Percentiles rank a stretch among this genome's conserved stretches.
These are phyloP conservation scores for Xenops minutus DNA, from an alignment of 2,797 vertebrate genomes.

Conservation along the genomic window DNA sequence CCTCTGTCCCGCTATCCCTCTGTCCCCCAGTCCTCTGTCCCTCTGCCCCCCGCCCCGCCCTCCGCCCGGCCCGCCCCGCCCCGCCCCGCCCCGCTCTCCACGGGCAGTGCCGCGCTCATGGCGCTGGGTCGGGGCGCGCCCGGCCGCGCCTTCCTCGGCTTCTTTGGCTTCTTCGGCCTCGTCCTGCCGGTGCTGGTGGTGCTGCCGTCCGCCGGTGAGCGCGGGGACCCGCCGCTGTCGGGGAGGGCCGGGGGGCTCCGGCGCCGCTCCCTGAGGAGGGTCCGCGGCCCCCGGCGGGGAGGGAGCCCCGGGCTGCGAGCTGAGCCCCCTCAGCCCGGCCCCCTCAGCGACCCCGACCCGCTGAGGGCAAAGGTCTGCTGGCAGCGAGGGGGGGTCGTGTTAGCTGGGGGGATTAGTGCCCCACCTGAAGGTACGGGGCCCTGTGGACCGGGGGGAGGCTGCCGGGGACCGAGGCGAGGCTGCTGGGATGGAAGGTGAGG, in stretches of 20 bases:
- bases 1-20: background rate
- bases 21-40: too few species aligned
- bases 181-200: background rate
- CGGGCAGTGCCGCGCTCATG: background rate
- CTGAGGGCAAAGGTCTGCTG: background rate
- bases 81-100: too few species aligned
- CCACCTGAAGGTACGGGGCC: rapidly evolving
- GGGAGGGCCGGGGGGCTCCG: background rate
- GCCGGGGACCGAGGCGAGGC: too few species aligned
- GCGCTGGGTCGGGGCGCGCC: background rate
- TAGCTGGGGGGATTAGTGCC: background rate
- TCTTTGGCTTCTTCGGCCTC: too few species aligned
- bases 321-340: too few species aligned
- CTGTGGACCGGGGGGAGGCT: too few species aligned
- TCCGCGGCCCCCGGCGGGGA: too few species aligned
- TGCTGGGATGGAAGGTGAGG: background rate
- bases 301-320: background rate
- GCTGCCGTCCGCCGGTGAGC: background rate
- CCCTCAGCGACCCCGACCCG: too few species aligned
- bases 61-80: background rate
- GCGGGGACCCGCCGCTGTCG: background rate
- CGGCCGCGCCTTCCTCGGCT: too few species aligned
- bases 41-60: too few species aligned
- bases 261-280: background rate
- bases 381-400: background rate